phyloP scores from a whole-genome alignment of 2,888 invertebrate species.

The Dasypolia templi region DNA sequence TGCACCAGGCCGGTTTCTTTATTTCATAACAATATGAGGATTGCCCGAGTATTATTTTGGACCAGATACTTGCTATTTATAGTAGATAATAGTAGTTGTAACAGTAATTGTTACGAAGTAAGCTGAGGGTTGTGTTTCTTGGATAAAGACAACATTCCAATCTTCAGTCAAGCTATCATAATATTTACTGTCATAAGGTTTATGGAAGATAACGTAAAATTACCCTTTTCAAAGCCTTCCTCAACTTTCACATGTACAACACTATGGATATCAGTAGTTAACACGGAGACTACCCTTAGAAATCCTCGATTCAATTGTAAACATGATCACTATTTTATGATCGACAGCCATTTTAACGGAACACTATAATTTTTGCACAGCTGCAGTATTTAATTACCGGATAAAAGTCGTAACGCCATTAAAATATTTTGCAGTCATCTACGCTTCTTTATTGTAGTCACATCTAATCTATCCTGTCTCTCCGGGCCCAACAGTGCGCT shows the following conservation, averaged over 20 bases:
- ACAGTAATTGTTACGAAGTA: not conserved
- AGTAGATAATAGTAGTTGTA: not conserved
- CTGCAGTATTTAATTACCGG: not conserved
- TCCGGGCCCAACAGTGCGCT: not conserved
- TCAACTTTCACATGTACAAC: not conserved
- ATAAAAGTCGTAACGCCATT: not conserved
- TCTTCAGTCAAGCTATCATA: not conserved
- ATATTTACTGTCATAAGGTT: not conserved
- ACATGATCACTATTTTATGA: too few relatives aligned
- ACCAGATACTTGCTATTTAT: not conserved
- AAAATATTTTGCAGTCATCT: not conserved
- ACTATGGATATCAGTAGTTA: not conserved
- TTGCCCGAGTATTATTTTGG: not conserved
- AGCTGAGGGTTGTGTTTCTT: not conserved
- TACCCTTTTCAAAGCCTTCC: not conserved
- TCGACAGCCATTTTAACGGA: not conserved
- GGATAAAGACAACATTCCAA: too few relatives aligned
- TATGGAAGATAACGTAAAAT: not conserved
- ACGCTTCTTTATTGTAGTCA: conserved; percentile 8
- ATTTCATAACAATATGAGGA: not conserved
- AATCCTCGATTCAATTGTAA: not conserved
- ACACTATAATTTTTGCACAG: not conserved
- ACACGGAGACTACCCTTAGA: too few relatives aligned
- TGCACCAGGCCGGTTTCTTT: not conserved
- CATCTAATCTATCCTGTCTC: conserved; percentile 9